phyloP scores from a whole-genome alignment of 2,797 vertebrate genomes.

The Lithobates sylvaticus region DNA sequence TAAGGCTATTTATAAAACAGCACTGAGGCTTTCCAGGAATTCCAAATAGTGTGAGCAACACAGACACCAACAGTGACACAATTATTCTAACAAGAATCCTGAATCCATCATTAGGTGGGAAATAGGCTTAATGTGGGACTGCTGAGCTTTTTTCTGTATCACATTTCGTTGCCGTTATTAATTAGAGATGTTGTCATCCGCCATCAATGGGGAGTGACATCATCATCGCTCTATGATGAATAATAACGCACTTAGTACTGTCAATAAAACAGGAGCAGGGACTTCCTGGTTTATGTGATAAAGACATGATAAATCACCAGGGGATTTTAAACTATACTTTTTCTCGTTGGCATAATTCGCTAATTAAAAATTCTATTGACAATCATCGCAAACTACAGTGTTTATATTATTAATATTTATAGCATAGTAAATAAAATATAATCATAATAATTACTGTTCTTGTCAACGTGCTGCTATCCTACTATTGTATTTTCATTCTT shows the following conservation, averaged over 20 bases:
- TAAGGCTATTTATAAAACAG: neutral
- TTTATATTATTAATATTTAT: no score
- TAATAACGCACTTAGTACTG: neutral
- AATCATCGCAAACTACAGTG: no score
- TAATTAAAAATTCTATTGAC: no score
- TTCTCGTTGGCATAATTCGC: no score
- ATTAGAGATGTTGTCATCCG: neutral
- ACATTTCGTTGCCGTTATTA: neutral
- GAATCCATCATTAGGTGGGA: constrained; percentile 3
- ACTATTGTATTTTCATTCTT: no score
- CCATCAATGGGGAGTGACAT: neutral
- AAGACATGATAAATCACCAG: no score
- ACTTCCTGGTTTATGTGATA: no score
- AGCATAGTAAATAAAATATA: no score
- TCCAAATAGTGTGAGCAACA: constrained; percentile 20
- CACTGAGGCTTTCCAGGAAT: neutral
- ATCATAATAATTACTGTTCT: no score
- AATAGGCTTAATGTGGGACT: neutral
- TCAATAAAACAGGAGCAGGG: neutral
- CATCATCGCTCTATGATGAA: neutral
- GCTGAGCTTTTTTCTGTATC: neutral
- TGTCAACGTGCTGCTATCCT: no score
- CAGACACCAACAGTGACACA: constrained; percentile 23
- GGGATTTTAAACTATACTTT: no score
- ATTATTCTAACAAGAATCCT: neutral